phyloP scores from a whole-genome alignment of 1,140 invertebrate species.

The Cyrtorhinus lividipennis region DNA sequence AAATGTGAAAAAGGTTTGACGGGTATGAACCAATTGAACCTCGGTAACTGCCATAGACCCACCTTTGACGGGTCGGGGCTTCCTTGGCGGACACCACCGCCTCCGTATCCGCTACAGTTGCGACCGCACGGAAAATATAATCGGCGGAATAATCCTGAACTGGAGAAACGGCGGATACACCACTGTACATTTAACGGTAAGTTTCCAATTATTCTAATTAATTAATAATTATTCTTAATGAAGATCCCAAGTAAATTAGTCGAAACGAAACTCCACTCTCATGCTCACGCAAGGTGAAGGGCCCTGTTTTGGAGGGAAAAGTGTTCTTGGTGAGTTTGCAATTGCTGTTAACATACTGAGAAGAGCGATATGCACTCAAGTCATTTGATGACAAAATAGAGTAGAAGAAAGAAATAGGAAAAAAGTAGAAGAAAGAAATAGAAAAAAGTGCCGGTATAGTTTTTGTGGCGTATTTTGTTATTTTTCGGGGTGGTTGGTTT shows the following conservation, averaged over 20 bases:
- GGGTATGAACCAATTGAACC: conserved; percentile 30
- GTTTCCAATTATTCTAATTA: conserved; percentile 24
- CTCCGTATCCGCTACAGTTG: conserved; percentile 37
- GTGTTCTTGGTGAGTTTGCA: too few relatives aligned
- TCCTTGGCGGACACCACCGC: conserved; percentile 44
- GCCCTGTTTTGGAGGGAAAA: too few relatives aligned
- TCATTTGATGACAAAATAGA: too few relatives aligned
- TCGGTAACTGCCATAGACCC: conserved; percentile 33
- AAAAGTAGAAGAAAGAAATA: too few relatives aligned
- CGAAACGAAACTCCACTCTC: not conserved
- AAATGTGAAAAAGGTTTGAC: conserved; percentile 16
- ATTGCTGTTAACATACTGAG: too few relatives aligned
- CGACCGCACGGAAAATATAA: conserved; percentile 54
- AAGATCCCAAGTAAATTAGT: too few relatives aligned
- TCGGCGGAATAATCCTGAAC: conserved; percentile 85
- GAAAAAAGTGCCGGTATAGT: too few relatives aligned
- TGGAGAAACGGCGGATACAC: conserved; percentile 86
- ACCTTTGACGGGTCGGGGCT: conserved; percentile 29
- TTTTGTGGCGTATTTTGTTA: too few relatives aligned
- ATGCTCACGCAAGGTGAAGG: too few relatives aligned
- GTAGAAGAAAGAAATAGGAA: too few relatives aligned
- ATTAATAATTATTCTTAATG: not conserved
- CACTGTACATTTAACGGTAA: conserved; percentile 89
- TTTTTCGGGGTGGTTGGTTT: too few relatives aligned
- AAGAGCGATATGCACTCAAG: too few relatives aligned